These are phyloP conservation scores for Eupithecia insigniata DNA, from an alignment of 2,888 invertebrate genomes.

Conservation along the genomic window DNA sequence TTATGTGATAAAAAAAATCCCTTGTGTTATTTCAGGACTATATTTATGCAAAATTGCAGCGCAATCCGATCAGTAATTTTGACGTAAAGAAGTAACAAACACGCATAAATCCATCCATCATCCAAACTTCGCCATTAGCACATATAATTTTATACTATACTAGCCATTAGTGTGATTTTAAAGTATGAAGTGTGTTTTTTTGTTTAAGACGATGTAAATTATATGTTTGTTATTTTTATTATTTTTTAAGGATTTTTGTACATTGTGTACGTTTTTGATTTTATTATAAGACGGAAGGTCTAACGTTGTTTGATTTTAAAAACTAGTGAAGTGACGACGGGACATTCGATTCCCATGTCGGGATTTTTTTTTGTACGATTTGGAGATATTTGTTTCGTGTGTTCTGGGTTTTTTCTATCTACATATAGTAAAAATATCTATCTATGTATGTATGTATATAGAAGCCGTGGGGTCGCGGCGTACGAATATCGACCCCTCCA, in stretches of 20 bases:
- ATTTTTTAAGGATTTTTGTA: slow-evolving; percentile 25
- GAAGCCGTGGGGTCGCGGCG: no score
- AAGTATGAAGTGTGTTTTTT: not conserved
- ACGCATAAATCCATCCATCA: not conserved
- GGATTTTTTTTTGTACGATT: no score
- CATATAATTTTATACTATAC: no score
- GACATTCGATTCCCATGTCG: no score
- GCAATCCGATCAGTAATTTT: not conserved
- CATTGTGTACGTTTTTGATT: slow-evolving; percentile 29
- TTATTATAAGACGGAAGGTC: slow-evolving; percentile 30
- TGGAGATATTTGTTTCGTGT: no score
- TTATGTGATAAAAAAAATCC: not conserved
- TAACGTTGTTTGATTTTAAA: slow-evolving; percentile 21
- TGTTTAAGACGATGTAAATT: not conserved
- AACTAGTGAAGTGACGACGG: no score
- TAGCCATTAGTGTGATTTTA: not conserved
- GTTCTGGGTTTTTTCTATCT: no score
- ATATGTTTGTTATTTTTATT: slow-evolving; percentile 10
- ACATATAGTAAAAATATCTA: no score
- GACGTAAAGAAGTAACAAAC: not conserved
- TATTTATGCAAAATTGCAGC: not conserved
- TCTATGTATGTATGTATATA: no score
- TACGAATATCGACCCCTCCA: no score
- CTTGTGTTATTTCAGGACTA: not conserved
- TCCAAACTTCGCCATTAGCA: no score